Evolutionary conservation across 2,113 vertebrate species (phyloP), one percentile per base, ranked within the genome.

Genomic region (Syngnathus typhle): DNA sequence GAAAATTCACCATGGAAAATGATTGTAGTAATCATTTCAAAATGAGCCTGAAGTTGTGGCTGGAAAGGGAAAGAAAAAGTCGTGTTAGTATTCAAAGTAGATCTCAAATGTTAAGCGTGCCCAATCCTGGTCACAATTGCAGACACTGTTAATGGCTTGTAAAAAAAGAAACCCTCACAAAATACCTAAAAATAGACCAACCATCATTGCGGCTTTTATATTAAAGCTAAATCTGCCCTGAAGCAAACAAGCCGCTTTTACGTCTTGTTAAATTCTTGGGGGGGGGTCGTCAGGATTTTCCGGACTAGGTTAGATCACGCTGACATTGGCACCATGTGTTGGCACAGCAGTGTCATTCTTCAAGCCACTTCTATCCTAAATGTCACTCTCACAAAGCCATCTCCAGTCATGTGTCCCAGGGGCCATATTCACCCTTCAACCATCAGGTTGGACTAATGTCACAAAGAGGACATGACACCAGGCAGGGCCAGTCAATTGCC

Each of bases 341-440:
- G 71, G 84, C 74, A 78, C 71, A 66, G 81, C 67, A 23, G 77
- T 74, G 72, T 79, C 81, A 82, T 71, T 69, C 77, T 82, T 75
- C 63, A 85, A 87, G 84, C 86, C 75, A 32, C 76, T 80, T 75
- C 77, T 78, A 82, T 87, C 84, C 79, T 77, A 89, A 87, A 87
- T 87, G 86, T 89, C 85, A 85, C 76, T 86, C 80, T 32, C 27
- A 32, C 27, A 3, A 32, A 77, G 82, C 27, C 27, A 65, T 80
- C 78, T 41, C 41, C 62, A 77, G 66, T 59, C 67, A 72, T 15
- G 1, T 46, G 60, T 80, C 79, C 84, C 82, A 41, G 7, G 82
- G 84, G 79, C 79, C 76, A 65, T 67, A 13, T 83, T 89, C 87
- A 83, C 82, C 87, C 84, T 84, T 86, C 81, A 85, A 81, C 85